Conservation (phyloP, 2,113 vertebrate genomes). For the Nanorana parkeri region DNA sequence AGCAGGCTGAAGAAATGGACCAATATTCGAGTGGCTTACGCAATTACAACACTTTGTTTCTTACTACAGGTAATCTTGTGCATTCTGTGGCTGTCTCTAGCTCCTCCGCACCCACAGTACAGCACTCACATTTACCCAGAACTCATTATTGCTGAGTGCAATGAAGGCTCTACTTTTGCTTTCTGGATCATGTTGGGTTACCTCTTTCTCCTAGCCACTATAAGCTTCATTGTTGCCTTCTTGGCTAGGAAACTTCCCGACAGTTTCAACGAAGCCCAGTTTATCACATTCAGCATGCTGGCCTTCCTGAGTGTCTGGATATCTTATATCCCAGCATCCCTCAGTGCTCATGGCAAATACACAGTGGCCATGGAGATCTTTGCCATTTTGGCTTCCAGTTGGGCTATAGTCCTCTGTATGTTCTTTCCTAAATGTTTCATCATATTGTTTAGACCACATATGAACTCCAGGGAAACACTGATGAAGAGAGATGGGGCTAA, state of each 20-base stretch:
- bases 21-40: background rate
- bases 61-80: conserved; percentile 17
- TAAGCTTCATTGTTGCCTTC: conserved; percentile 29
- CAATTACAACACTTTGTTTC: background rate
- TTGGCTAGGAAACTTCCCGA: conserved; percentile 15
- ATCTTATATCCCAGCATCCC: conserved; percentile 10
- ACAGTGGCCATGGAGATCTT: conserved; percentile 5
- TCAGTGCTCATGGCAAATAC: background rate
- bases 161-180: conserved; percentile 15
- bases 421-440: background rate
- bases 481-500: background rate
- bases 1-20: conserved; percentile 20
- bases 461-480: background rate
- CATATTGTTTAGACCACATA: conserved; percentile 14
- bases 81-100: background rate
- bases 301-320: conserved; percentile 38
- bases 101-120: conserved; percentile 12
- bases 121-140: conserved; percentile 21
- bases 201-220: background rate
- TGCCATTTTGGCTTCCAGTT: conserved; percentile 9
- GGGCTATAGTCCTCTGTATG: background rate
- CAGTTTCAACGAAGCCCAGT: conserved; percentile 27
- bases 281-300: conserved; percentile 44
- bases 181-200: conserved; percentile 36
- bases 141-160: conserved; percentile 47